Base-by-base conservation (phyloP, 2,888 invertebrate species). In the Agrotis exclamationis region DNA sequence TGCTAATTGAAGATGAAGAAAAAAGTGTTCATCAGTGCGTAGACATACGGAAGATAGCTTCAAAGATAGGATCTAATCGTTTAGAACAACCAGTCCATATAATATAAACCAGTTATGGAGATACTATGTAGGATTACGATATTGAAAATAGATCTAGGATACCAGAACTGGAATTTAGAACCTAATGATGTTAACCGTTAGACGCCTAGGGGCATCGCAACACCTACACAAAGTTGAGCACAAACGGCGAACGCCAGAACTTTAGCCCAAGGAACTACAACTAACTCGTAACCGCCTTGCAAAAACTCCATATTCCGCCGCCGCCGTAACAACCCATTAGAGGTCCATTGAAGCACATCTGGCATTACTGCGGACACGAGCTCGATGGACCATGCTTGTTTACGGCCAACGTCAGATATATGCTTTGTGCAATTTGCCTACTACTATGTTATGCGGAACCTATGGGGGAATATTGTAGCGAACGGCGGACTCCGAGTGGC, bases 261-360 rank as follows among this genome's bases (percentile, higher is more conserved):
- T 54, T n/a, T 39, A n/a, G 16, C 44, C 16, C 39, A 11, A 28
- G 24, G 24, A 58, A 50, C 65, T 24, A 60, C 57, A 51, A 18
- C 20, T 62, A 66, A 44, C 48, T 62, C 47, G 57, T 65, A 70
- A 58, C 51, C 47, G 48, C 53, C 22, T 58, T 47, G 53, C 63
- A 79, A 78, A 66, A 74, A 66, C 63, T 66, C 20, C 22, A 47
- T 78, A 48, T 47, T 70, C 51, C 69, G 28, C 47, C 22, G 67
- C 51, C 69, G 28, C 47, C 22, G 67, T 76, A 79, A 80, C 71
- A 79, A 79, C 24, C 80, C 75, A 79, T 79, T 79, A 71, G 65
- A 28, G 50, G 69, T 53, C 65, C 66, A 70, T 45, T 80, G 80
- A 80, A 66, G 80, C 77, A 76, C 54, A 65, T 50, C 80, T 57